These are phyloP conservation scores for Ennomos erosarius DNA, from an alignment of 2,888 invertebrate species.

Conservation along the genomic window DNA sequence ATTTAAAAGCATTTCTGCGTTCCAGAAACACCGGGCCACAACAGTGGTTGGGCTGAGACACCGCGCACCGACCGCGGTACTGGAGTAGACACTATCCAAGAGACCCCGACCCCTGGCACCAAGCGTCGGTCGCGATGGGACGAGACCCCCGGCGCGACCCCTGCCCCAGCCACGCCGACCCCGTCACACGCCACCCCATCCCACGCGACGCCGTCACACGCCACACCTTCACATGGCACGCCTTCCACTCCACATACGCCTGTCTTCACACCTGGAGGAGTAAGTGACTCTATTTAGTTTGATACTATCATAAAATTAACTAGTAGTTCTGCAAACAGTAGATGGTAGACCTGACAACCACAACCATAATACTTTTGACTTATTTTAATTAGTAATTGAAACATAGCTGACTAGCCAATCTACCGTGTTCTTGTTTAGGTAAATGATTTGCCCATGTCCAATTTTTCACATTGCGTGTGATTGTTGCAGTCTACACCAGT, in stretches of 20 bases:
- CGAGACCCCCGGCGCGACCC: slow-evolving; percentile 95
- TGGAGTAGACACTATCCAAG: slow-evolving; percentile 91
- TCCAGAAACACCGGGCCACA: slow-evolving; percentile 97
- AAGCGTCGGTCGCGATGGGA: slow-evolving; percentile 99
- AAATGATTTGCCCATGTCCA: too few species aligned
- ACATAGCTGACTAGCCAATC: too few species aligned
- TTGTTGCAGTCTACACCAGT: slow-evolving; percentile 89
- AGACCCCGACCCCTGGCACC: slow-evolving; percentile 97
- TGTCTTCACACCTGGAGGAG: slow-evolving; percentile 92
- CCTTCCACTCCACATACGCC: slow-evolving; percentile 86
- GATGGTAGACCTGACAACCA: too few species aligned
- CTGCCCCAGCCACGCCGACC: slow-evolving; percentile 90
- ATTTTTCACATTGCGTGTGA: background rate
- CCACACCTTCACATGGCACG: slow-evolving; percentile 89
- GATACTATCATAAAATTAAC: too few species aligned
- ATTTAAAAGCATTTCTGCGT: slow-evolving; percentile 3
- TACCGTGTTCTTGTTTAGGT: too few species aligned
- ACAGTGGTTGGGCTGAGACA: slow-evolving; percentile 99
- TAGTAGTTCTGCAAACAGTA: too few species aligned
- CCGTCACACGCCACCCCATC: slow-evolving; percentile 90
- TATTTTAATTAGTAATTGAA: too few species aligned
- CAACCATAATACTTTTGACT: too few species aligned
- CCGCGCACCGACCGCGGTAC: slow-evolving; percentile 96
- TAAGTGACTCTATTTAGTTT: slow-evolving; percentile 55
- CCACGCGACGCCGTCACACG: slow-evolving; percentile 89